phyloP scores from a whole-genome alignment of 2,888 invertebrate species.

The Hemistola chrysoprasaria region DNA sequence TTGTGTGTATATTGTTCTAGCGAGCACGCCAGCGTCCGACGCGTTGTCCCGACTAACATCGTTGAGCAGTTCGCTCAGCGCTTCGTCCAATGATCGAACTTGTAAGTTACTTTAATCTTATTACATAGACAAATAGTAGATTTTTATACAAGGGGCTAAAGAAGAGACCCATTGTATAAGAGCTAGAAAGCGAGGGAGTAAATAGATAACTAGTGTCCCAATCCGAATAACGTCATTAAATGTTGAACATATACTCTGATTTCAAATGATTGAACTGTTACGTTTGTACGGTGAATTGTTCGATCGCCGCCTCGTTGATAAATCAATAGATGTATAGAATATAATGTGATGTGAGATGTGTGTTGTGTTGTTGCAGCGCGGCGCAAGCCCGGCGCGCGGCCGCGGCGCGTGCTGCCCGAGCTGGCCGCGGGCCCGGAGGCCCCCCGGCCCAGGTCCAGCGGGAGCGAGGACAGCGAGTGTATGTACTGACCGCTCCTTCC shows the following conservation, averaged over 20 bases:
- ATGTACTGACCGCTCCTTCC: conserved; percentile 37
- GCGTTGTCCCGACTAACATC: conserved; percentile 81
- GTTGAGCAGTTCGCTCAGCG: conserved; percentile 79
- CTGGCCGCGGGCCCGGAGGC: conserved; percentile 61
- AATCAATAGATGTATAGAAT: not conserved
- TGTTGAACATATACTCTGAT: no score
- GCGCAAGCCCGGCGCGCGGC: conserved; percentile 89
- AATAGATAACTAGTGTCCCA: no score
- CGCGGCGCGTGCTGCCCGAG: conserved; percentile 70
- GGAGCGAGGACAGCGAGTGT: conserved; percentile 84
- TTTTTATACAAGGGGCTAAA: no score
- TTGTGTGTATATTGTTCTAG: conserved; percentile 40
- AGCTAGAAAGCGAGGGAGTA: no score
- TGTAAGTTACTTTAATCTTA: conserved; percentile 73
- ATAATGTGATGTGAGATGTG: not conserved
- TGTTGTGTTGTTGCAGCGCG: conserved; percentile 75
- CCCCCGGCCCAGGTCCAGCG: conserved; percentile 76
- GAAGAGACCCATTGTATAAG: no score
- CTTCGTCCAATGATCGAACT: conserved; percentile 67
- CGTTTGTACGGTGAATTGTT: no score
- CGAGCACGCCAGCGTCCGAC: conserved; percentile 69
- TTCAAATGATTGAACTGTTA: no score
- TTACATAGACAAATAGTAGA: no score
- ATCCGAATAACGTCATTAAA: no score
- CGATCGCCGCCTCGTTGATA: no score